Percentiles rank a stretch among this genome's conserved stretches.
Evolutionary conservation across 2,888 invertebrate genomes (phyloP).

Genomic region (Agelastica alni): DNA sequence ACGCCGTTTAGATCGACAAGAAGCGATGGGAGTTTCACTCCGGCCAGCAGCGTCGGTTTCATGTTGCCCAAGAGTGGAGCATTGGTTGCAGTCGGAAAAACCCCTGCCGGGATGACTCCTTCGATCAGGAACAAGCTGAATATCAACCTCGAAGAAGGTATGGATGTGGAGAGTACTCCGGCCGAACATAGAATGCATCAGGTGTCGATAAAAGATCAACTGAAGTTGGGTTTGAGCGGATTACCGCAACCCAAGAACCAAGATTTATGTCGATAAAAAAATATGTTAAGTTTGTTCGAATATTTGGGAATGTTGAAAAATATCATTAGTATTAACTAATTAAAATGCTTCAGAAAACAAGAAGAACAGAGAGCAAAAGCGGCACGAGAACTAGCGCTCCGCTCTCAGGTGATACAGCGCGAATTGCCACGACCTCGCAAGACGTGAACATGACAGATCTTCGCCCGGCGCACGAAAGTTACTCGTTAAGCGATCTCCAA

Average conservation of each 20-base stretch:
- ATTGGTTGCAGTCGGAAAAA: slow-evolving; percentile 52
- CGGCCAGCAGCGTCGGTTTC: slow-evolving; percentile 63
- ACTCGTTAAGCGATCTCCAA: slow-evolving; percentile 83
- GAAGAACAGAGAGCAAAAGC: slow-evolving; percentile 73
- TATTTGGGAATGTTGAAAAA: too few relatives aligned
- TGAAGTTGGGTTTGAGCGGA: slow-evolving; percentile 76
- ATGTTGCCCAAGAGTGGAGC: slow-evolving; percentile 61
- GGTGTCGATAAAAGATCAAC: slow-evolving; percentile 71
- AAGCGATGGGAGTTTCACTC: slow-evolving; percentile 64
- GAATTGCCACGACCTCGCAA: slow-evolving; percentile 78
- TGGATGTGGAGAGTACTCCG: slow-evolving; percentile 74
- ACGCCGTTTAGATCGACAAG: slow-evolving; percentile 81
- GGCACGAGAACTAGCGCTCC: slow-evolving; percentile 71
- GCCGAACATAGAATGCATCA: slow-evolving; percentile 68
- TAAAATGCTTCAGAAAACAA: slow-evolving; percentile 54
- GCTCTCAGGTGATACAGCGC: slow-evolving; percentile 83
- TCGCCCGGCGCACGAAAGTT: slow-evolving; percentile 74
- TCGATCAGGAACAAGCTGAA: slow-evolving; percentile 90
- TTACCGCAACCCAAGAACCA: slow-evolving; percentile 94
- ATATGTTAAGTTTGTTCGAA: too few relatives aligned
- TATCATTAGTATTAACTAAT: too few relatives aligned
- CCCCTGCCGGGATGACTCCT: slow-evolving; percentile 58
- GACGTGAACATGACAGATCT: slow-evolving; percentile 85
- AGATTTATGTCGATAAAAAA: too few relatives aligned
- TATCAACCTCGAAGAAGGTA: slow-evolving; percentile 87